Conservation (phyloP, 2,888 invertebrate species). For the Notocelia uddmanniana region DNA sequence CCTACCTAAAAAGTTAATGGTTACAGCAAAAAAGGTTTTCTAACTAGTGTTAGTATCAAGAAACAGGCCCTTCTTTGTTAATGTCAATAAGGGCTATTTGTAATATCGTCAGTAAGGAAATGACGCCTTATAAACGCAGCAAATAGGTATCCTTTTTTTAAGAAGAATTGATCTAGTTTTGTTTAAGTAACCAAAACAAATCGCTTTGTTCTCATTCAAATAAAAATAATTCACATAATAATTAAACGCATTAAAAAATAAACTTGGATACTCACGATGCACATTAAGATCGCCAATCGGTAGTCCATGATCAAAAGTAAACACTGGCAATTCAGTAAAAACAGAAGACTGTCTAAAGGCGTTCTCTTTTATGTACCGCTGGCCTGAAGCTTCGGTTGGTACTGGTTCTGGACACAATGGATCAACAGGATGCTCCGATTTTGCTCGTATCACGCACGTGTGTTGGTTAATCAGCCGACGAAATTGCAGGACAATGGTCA, state of each 20-base stretch:
- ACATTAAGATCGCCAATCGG: constrained; percentile 60
- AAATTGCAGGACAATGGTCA: constrained; percentile 60
- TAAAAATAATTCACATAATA: too few species aligned
- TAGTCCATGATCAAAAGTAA: constrained; percentile 60
- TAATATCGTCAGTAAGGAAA: too few species aligned
- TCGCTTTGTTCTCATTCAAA: too few species aligned
- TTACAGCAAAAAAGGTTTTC: too few species aligned
- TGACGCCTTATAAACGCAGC: too few species aligned
- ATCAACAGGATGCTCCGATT: constrained; percentile 72
- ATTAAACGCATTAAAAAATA: neutral
- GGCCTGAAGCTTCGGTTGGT: constrained; percentile 57
- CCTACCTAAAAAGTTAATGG: too few species aligned
- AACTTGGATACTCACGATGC: constrained; percentile 63
- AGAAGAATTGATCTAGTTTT: too few species aligned
- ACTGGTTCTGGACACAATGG: constrained; percentile 70
- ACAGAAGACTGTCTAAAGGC: constrained; percentile 7
- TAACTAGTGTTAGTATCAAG: too few species aligned
- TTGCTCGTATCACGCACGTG: constrained; percentile 65
- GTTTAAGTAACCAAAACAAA: too few species aligned
- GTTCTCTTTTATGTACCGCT: constrained; percentile 53
- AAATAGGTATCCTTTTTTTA: too few species aligned
- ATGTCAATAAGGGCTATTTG: too few species aligned
- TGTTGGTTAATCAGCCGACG: constrained; percentile 57
- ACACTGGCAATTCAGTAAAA: constrained; percentile 22
- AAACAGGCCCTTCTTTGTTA: too few species aligned